These are phyloP conservation scores for Pteronura brasiliensis DNA, from an alignment of 2,113 vertebrate genomes.

Conservation along the genomic window DNA sequence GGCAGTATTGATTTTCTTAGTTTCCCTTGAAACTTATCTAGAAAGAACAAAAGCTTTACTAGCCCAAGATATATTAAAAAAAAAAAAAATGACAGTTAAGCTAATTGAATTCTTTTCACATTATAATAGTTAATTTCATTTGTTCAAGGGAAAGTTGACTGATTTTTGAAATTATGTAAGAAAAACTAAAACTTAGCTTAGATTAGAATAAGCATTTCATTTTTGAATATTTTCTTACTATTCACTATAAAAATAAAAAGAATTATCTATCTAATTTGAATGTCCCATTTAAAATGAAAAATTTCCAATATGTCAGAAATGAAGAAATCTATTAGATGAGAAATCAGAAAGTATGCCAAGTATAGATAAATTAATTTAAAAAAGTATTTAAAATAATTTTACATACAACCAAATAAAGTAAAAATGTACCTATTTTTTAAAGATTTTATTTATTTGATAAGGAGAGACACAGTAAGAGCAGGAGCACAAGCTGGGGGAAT, in stretches of 20 bases:
- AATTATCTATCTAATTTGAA: neutral
- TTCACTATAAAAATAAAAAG: neutral
- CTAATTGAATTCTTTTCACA: neutral
- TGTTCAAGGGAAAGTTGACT: neutral
- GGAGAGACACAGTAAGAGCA: too few relatives aligned
- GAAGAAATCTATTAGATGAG: neutral
- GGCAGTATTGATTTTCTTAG: neutral
- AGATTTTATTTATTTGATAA: too few relatives aligned
- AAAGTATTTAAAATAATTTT: neutral
- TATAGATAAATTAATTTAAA: neutral
- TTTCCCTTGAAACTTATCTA: neutral
- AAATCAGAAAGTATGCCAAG: neutral
- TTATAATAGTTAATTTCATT: too few relatives aligned
- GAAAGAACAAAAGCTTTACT: neutral
- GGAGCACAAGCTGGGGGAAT: too few relatives aligned
- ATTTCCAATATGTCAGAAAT: neutral
- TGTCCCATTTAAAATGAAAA: neutral
- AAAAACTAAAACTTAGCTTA: neutral
- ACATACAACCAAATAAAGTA: neutral
- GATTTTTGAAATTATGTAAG: neutral
- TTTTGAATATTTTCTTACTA: neutral
- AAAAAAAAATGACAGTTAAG: neutral
- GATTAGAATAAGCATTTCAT: neutral
- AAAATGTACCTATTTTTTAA: neutral
- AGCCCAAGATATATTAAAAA: neutral